Evolutionary conservation across 2,888 invertebrate species (phyloP), one percentile per base, ranked within the genome.

Genomic region (Elegia similella): DNA sequence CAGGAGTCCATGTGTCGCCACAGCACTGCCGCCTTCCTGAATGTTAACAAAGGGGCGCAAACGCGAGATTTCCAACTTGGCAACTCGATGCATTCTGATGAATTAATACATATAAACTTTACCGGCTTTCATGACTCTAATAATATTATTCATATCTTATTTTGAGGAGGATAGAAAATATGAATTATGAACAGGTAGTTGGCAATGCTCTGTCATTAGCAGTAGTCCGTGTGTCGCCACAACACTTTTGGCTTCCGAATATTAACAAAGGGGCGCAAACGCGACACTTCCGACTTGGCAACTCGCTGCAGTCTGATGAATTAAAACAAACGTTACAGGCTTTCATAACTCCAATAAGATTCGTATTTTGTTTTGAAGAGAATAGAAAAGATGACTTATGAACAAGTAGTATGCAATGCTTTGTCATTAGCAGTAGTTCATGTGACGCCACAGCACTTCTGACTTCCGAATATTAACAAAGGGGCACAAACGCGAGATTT

Each of bases 381-480:
- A n/a, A n/a, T n/a, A n/a, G n/a, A n/a, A n/a, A n/a, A n/a, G n/a
- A n/a, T n/a, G n/a, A n/a, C n/a, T n/a, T n/a, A n/a, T n/a, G n/a
- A n/a, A n/a, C 10, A 34, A 1, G 5, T 30, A 29, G 47, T 42
- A 42, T 52, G 47, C 6, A 59, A 58, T 55, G 2, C 60, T 5
- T 7, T 1, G 0, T 32, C 58, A 42, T 38, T 56, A 56, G 7
- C 42, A 23, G 12, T 61, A 64, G 10, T 42, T 17, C 59, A 3
- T 47, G 56, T 38, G 23, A 12, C 38, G 48, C 42, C 58, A 62
- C 60, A 65, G 66, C 66, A 67, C 64, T 65, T 59, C 59, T 52
- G 64, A 67, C n/a, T 68, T 70, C 67, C 60, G 65, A 69, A 69
- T 66, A 70, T 66, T 74, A 72, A 75, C 74, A 74, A 74, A 68